Percentiles rank a stretch among this genome's conserved stretches.
These are phyloP conservation scores for Meiosimyza decipiens DNA, from an alignment of 2,888 invertebrate genomes.

Conservation along the genomic window DNA sequence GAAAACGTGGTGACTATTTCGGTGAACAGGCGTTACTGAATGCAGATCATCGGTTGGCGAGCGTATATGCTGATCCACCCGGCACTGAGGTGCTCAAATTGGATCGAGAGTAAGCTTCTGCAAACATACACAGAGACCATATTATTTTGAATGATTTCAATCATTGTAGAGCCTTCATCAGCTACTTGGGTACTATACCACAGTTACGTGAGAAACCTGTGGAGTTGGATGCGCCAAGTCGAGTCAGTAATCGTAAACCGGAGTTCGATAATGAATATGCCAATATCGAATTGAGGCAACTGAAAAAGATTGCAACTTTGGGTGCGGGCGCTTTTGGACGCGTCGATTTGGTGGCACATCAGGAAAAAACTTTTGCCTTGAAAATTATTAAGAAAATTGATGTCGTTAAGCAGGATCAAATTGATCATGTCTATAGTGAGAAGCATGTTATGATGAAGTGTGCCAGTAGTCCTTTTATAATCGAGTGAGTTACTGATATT, in stretches of 20 bases:
- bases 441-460: slow-evolving; percentile 85
- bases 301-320: slow-evolving; percentile 85
- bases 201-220: slow-evolving; percentile 66
- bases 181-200: slow-evolving; percentile 79
- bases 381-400: slow-evolving; percentile 91
- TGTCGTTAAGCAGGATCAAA: slow-evolving; percentile 88
- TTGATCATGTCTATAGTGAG: slow-evolving; percentile 90
- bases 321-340: slow-evolving; percentile 95
- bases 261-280: slow-evolving; percentile 71
- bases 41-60: slow-evolving; percentile 89
- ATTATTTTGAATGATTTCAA: background rate
- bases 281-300: slow-evolving; percentile 78
- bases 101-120: slow-evolving; percentile 78
- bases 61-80: slow-evolving; percentile 86
- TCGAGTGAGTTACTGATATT: slow-evolving; percentile 71
- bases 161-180: slow-evolving; percentile 76
- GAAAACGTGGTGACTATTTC: slow-evolving; percentile 85
- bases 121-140: no score
- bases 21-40: slow-evolving; percentile 89
- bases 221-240: slow-evolving; percentile 43
- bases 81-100: slow-evolving; percentile 89
- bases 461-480: slow-evolving; percentile 80
- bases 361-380: slow-evolving; percentile 76
- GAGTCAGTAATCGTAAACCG: slow-evolving; percentile 51
- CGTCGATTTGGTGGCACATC: slow-evolving; percentile 80